Base-by-base conservation (phyloP, 2,113 vertebrate species). In the Osmerus eperlanus region DNA sequence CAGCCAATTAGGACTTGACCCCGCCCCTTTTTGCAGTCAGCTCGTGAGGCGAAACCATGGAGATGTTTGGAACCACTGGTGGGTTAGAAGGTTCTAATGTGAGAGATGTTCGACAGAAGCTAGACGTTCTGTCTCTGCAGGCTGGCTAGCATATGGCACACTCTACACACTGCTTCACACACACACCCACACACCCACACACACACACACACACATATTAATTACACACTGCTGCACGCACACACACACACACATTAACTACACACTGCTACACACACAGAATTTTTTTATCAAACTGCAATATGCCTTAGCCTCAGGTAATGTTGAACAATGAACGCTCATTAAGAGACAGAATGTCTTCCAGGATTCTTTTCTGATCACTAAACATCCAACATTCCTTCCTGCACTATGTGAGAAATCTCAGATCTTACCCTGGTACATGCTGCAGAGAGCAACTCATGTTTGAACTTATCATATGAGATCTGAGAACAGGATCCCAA, bases 1-100 rank as follows among this genome's bases (percentile, higher is more conserved):
- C 76, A 90, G 84, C 84, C 87, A 91, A 91, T 91, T 91, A 91
- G 81, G 56, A 82, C 60, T 75, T 81, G 63, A 77, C 76, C 81
- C 80, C 69, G 72, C 63, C 74, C 66, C 61, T 67, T 78, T 64
- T 47, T 73, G 64, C 65, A 67, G 72, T 72, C 66, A 67, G 64
- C 14, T 58, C 13, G 52, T 8, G 14, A 59, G 58, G 54, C 61
- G 84, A 88, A 83, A 79, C 86, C 80, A 88, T 85, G 81, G 86
- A 73, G 77, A 91, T 77, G 25, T 70, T 28, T 52, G 62, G 61
- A 81, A 76, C 21, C 36, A 41, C 36, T 41, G 36, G 36, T 41
- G 36, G 3, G 36, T 41, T 41, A 8, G 8, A 41, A 41, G 36
- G 36, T 41, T 41, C 36, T 41, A 41, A 41, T 41, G 36, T 41